Evolutionary conservation across 2,888 invertebrate species (phyloP), one percentile per base, ranked within the genome.

Genomic region (Melipona beecheii): DNA sequence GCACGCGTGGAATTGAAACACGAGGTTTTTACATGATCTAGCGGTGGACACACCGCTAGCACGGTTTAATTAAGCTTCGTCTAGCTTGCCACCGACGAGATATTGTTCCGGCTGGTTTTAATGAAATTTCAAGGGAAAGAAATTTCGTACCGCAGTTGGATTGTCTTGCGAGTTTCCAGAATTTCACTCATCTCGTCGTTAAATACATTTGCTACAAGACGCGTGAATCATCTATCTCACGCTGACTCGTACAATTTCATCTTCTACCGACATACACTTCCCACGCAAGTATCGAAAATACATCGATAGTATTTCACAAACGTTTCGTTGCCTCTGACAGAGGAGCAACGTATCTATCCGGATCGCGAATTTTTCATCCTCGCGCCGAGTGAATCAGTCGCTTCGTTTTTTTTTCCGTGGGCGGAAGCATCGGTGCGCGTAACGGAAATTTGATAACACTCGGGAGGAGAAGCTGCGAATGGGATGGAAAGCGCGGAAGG

Each of bases 41-140:
- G 31, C 71, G 27, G 84, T 73, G 56, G 36, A 36, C 79, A 31
- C 43, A 75, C 76, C 84, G 24, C 60, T 65, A 24, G 52, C 52
- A 24, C 66, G 69, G 70, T 77, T 85, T 85, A 85, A 85, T 85
- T 85, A 85, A 85, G 84, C 75, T 71, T 75, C 77, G 75, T 62
- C 84, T 24, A 74, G 79, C 79, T 77, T 50, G 58, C 52, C 24
- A 43, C 71, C 60, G 77, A 36, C 85, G 60, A 81, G 85, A 81
- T 73, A 80, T 71, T 76, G 43, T 52, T 27, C 15, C 49, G 52
- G 52, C 27, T 50, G 70, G 60, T 73, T 75, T 43, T 80, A 73
- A 84, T 83, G 84, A 84, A 84, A 84, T 78, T 84, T 84, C 73
- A 52, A 54, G 56, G 56, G 52, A 60, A 83, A 60, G 49, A 70